Base-by-base conservation (phyloP, 2,797 vertebrate species). In the Poecilia velifera region DNA sequence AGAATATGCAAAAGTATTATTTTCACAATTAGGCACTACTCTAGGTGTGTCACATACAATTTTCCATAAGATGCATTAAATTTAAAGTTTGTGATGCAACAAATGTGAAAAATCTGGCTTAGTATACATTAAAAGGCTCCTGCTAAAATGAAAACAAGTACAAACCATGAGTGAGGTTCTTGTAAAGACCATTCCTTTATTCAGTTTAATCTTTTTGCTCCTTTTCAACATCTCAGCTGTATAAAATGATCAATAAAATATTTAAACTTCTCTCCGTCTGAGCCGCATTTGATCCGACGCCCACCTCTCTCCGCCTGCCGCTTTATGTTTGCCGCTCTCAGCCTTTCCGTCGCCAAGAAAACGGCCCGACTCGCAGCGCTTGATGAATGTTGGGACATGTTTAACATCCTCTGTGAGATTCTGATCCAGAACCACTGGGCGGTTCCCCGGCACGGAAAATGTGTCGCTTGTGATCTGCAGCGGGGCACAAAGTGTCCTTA, bases 161-260 rank as follows among this genome's bases (percentile, higher is more conserved):
- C 75, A 73, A 76, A 87, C 83, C 78, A 53, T 86, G 79, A 82
- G 76, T 76, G 92, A 91, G 83, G 82, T 86, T 86, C 87, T 81
- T 92, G 87, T 87, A 95, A 96, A 95, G 95, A 94, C 95, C 93
- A 94, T 94, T 90, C 88, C 86, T 72, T 82, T 91, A 94, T 95
- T 90, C 89, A 91, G 93, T 92, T 91, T 86, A 89, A 93, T 68
- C 10, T 93, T 94, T 25, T 90, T 95, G 91, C 92, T 94, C 91
- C 20, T 41, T 68, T 91, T 90, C 90, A 92, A 87, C 86, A 93
- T 90, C 94, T 95, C 90, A 94, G 94, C 95, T 96, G 93, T 91
- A 94, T 94, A 93, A 94, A 93, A 84, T 84, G 79, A 95, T 96
- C 96, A 92, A 95, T 96, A 95, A 95, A 95, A 96, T 94, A 86